Conservation (phyloP, 2,113 vertebrate genomes). For the Silurus meridionalis region DNA sequence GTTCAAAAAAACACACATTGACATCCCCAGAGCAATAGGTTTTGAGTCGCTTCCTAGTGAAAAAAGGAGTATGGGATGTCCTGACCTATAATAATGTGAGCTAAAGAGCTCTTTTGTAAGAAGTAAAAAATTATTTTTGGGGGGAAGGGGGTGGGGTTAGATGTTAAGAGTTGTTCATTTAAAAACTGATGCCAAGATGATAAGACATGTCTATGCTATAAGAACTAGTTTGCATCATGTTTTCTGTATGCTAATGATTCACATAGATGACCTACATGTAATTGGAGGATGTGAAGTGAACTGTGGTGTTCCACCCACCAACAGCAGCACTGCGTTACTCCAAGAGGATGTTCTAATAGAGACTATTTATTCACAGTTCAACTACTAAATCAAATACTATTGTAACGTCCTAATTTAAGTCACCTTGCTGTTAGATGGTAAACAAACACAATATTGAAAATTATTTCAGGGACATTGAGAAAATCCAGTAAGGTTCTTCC, state of each 20-base stretch:
- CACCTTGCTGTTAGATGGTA: not conserved
- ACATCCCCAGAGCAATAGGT: not conserved
- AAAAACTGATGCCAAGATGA: not conserved
- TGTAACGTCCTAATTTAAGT: not conserved
- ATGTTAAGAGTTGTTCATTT: not conserved
- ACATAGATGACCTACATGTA: slow-evolving; percentile 17
- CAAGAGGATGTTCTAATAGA: not conserved
- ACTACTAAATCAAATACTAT: not conserved
- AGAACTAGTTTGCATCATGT: not conserved
- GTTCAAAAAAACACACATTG: not conserved
- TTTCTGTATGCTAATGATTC: slow-evolving; percentile 24
- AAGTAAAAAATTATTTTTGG: not conserved
- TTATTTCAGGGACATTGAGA: not conserved
- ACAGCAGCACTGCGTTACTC: not conserved
- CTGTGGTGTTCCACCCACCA: not conserved
- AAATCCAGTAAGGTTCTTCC: not conserved
- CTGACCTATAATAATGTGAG: slow-evolving; percentile 18
- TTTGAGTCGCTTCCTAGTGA: slow-evolving; percentile 14
- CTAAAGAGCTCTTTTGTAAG: not conserved
- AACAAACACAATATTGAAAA: not conserved
- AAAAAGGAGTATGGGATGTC: slow-evolving; percentile 10
- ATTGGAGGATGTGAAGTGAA: not conserved
- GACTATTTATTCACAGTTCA: not conserved
- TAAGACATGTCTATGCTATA: not conserved
- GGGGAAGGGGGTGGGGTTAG: not conserved